Evolutionary conservation across 2,888 invertebrate species (phyloP).

Genomic region (Tipula confusa): DNA sequence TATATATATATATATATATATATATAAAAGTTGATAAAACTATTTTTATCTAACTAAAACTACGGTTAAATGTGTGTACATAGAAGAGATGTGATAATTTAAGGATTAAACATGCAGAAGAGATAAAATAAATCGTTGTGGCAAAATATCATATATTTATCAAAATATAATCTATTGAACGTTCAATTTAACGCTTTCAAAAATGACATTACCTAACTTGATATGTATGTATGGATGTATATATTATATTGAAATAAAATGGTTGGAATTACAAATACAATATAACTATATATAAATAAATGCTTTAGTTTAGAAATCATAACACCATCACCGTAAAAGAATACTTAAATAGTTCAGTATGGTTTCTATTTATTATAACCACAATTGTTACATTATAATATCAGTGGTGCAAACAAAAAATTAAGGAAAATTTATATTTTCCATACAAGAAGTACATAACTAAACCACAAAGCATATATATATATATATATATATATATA

Average conservation of each 20-base stretch:
- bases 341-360: not conserved
- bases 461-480: not conserved
- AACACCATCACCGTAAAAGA: not conserved
- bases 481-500: no score
- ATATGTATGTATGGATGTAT: no score
- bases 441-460: not conserved
- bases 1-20: no score
- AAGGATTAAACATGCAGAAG: not conserved
- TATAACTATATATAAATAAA: not conserved
- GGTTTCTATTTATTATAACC: not conserved
- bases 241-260: not conserved
- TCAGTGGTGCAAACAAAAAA: not conserved
- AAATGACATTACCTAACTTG: not conserved
- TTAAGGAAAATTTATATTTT: not conserved
- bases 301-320: not conserved
- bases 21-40: no score
- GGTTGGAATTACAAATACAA: not conserved
- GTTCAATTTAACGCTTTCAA: not conserved
- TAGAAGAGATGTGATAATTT: not conserved
- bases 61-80: not conserved
- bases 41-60: not conserved
- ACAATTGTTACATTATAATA: slow-evolving; percentile 1
- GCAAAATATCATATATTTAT: not conserved
- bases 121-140: not conserved
- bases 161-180: not conserved